Base-by-base conservation (phyloP, 1,140 invertebrate genomes). In the Drosophila simulans region DNA sequence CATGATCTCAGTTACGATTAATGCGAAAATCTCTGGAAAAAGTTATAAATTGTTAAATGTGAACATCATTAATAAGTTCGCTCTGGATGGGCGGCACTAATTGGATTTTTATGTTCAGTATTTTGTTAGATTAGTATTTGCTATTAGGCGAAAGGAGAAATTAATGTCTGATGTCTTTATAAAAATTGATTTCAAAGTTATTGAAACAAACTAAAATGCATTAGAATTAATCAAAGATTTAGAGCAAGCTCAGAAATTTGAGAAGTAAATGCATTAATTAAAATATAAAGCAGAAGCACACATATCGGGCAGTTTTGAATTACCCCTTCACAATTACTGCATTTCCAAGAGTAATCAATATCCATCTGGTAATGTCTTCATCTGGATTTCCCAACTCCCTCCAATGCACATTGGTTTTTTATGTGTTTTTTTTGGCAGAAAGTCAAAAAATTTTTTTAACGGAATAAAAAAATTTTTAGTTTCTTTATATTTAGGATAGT, bases 1-100 rank as follows among this genome's bases (percentile, higher is more conserved):
- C 68, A 70, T 71, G 65, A 71, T 71, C 43, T 57, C 10, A 10
- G 20, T 20, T 13, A 49, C 52, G 52, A 71, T 71, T 71, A 71
- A 71, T 56, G 52, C 27, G 12, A 57, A 48, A 69, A 69, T 34
- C 13, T 27, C 8, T 39, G 10, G 25, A 31, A 56, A 34, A 46
- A 35, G 15, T 35, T 51, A 3, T 5, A 46, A 57, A 70, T 49
- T 35, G 25, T 39, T 70, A 35, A 68, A 65, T 53, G 59, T 10
- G 13, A 48, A 27, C 27, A 56, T 70, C 35, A 70, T 70, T 70
- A 57, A 70, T 70, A 56, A 57, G 65, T 57, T 27, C 12, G 35
- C 4, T 5, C 37, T 12, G 40, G 27, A 3, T 13, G 31, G 60
- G 20, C 8, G 34, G 0, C 15, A 46, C 63, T 70, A 70, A 70